Percentiles rank a stretch among this genome's conserved stretches.
Evolutionary conservation across 2,797 vertebrate species (phyloP).

Genomic region (Furcifer pardalis): DNA sequence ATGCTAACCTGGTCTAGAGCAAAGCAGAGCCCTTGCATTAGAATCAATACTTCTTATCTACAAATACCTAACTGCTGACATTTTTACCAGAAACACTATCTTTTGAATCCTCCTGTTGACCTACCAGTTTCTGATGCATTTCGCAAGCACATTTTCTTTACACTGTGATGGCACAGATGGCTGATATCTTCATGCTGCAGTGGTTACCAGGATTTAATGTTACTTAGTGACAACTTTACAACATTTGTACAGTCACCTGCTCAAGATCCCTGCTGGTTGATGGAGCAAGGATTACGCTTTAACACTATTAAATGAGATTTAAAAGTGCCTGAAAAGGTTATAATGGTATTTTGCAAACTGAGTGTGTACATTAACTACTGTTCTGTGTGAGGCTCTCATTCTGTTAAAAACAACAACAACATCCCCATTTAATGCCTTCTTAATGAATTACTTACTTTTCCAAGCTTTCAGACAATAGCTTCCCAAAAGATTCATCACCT

Average conservation of each 20-base stretch:
- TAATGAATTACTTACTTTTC: not conserved
- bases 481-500: not conserved
- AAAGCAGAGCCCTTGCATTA: not conserved
- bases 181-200: constrained; percentile 49
- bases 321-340: constrained; percentile 21
- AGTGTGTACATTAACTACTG: not conserved
- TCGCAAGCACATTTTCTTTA: constrained; percentile 55
- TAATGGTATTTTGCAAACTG: constrained; percentile 26
- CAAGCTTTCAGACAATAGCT: not conserved
- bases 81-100: not conserved
- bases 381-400: not conserved
- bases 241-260: constrained; percentile 3
- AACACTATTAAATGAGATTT: not conserved
- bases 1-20: not conserved
- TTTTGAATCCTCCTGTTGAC: constrained; percentile 42
- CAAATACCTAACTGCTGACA: not conserved
- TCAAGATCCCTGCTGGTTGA: constrained; percentile 13
- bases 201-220: constrained; percentile 40
- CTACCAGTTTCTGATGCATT: constrained; percentile 54
- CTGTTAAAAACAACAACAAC: not conserved
- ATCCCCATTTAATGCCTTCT: not conserved
- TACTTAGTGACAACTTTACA: constrained; percentile 36
- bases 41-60: constrained; percentile 21
- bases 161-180: constrained; percentile 60
- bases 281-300: constrained; percentile 24